A percentile compares a stretch with the other conserved stretches of the same genome.
phyloP scores from a whole-genome alignment of 2,888 invertebrate species.

The Caenorhabditis imperialis region DNA sequence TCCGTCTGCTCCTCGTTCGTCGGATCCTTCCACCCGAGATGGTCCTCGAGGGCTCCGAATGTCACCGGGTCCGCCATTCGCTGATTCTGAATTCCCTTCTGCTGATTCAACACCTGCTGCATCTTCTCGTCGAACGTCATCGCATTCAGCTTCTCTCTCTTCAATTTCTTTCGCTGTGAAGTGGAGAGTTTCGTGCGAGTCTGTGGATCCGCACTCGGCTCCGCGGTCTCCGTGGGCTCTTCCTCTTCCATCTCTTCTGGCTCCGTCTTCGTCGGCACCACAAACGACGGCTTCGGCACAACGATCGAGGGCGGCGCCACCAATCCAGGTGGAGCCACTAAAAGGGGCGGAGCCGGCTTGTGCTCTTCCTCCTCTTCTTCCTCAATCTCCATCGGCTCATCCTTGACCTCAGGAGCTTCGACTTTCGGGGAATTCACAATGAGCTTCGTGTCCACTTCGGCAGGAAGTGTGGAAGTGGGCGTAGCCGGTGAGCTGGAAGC shows the following conservation, averaged over 20 bases:
- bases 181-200: constrained; percentile 45
- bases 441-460: constrained; percentile 34
- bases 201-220: too few species aligned
- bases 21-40: constrained; percentile 52
- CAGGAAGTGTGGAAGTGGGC: constrained; percentile 36
- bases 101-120: constrained; percentile 46
- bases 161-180: constrained; percentile 51
- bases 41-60: constrained; percentile 57
- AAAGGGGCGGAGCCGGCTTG: constrained; percentile 4
- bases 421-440: constrained; percentile 5
- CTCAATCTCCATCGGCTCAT: constrained; percentile 40
- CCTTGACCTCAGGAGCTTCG: constrained; percentile 8
- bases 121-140: constrained; percentile 57
- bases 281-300: constrained; percentile 45
- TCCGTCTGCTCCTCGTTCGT: constrained; percentile 42
- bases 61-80: constrained; percentile 51
- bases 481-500: constrained; percentile 23
- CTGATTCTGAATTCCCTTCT: constrained; percentile 56
- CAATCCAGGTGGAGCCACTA: constrained; percentile 26
- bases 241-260: constrained; percentile 27
- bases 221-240: background rate
- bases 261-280: constrained; percentile 6
- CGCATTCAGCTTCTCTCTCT: constrained; percentile 34
- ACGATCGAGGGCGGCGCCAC: constrained; percentile 32
- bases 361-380: constrained; percentile 19